A percentile compares a stretch with the other conserved stretches of the same genome.
These are phyloP conservation scores for Prionace glauca DNA, from an alignment of 2,797 vertebrate genomes.

Conservation along the genomic window DNA sequence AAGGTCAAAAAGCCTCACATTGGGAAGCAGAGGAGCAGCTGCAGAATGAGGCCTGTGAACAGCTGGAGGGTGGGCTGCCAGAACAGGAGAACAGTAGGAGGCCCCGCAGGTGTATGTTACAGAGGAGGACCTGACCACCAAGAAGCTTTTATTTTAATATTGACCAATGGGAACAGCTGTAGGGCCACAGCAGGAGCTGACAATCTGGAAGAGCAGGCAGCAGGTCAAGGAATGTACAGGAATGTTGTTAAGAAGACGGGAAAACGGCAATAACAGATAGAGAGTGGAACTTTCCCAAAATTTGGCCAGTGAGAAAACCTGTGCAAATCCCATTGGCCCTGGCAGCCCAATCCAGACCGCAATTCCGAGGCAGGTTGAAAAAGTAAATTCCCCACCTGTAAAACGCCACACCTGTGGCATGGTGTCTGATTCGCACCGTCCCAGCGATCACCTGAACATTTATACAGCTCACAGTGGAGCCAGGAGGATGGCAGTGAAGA, in stretches of 20 bases:
- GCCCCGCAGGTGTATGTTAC: neutral
- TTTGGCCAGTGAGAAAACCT: no score
- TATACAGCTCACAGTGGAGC: no score
- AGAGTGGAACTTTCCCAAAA: no score
- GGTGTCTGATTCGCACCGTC: no score
- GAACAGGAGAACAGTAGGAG: neutral
- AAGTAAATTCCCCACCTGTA: no score
- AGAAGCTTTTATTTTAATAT: neutral
- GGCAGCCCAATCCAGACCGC: no score
- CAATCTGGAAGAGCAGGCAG: neutral
- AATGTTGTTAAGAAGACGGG: neutral
- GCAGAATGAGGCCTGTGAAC: neutral
- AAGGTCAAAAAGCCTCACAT: neutral
- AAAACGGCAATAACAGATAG: neutral
- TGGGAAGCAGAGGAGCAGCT: neutral
- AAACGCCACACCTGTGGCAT: no score
- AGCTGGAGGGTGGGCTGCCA: neutral
- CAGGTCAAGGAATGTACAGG: neutral
- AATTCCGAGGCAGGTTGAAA: no score
- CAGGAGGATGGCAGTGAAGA: no score
- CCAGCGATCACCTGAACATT: no score
- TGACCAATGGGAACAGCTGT: neutral
- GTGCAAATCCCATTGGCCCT: no score
- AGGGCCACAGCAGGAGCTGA: neutral
- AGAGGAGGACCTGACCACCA: neutral